Base-by-base conservation (phyloP, 2,113 vertebrate species). In the Psilopogon haemacephalus region DNA sequence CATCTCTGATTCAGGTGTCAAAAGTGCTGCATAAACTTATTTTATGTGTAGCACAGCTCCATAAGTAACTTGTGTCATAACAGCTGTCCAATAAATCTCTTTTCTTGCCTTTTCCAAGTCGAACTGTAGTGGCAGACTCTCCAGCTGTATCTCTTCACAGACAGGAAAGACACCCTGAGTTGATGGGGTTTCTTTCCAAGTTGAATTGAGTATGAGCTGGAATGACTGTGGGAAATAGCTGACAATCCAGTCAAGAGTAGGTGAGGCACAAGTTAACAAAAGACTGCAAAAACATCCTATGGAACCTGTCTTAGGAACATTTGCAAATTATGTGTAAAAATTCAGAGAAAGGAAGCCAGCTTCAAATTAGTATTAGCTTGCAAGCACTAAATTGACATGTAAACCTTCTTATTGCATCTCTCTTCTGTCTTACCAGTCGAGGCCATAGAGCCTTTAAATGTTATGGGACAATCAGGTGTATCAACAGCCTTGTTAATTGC, bases 401-500 rank as follows among this genome's bases (percentile, higher is more conserved):
- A 75, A 72, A 35, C 11, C 12, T 88, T 8, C 32, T 70, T 69
- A 8, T 2, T 63, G 37, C 3, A 37, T 38, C 9, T 15, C 27
- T 28, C 12, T 81, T 24, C 59, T 59, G 7, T 37, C 32, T 32
- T 48, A 86, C n/a, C 65, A 85, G 40, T 76, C 64, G 72, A 85
- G 20, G 19, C 55, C 58, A 69, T 33, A 40, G 28, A 92, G 82
- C 24, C 12, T 70, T 88, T 72, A 86, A 81, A 59, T 56, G 65
- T 26, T 67, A 5, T 0, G 2, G 48, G 13, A 72, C 55, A 83
- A 85, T 82, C 33, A 82, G 26, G 15, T 65, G 4, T 64, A 91
- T 89, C 78, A 89, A 70, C 89, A 83, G 46, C 38, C 62, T 86
- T 75, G 68, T 70, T 71, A 89, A 94, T 79, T 81, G 63, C 52